Evolutionary conservation across 2,797 vertebrate species (phyloP), one percentile per base, ranked within the genome.

Genomic region (Alauda arvensis): DNA sequence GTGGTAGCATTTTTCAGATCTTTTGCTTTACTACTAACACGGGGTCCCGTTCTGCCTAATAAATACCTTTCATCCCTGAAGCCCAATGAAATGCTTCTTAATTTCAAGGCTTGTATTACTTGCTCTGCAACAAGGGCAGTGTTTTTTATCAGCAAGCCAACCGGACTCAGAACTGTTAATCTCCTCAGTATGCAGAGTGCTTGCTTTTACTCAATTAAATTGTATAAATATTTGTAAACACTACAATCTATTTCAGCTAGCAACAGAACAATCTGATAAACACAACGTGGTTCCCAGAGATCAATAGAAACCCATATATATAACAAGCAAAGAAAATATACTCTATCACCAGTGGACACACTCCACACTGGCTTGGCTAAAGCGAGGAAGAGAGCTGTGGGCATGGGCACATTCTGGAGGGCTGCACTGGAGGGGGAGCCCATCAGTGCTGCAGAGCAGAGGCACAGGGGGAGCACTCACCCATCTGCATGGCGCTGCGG

Each of bases 401-500:
- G 66, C 57, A 31, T 0, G 0, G 57, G 45, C 51, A 34, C n/a
- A 12, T 48, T 31, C 10, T 9, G 9, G 25, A 28, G 33, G 67
- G 34, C 18, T 49, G 49, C 4, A 9, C 52, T 59, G 4, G 7
- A 60, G 65, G 53, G 46, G 20, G 10, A 6, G 0, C 13, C n/a
- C 42, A 31, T 31, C 34, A 33, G 4, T 29, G 12, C 39, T 21
- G 20, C 13, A 1, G 29, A 0, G 5, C 40, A 26, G 81, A 61
- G 33, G 55, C 55, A 14, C 1, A 1, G 7, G 68, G 46, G 3
- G 17, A 7, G 31, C 26, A 45, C 98, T 43, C 97, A 99, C 99
- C 98, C 96, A 98, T 97, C 94, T 99, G 98, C 95, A 98, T 95
- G 85, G 98, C 69, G 37, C 93, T 97, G 91, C 98, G 98, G 19